A percentile compares a stretch with the other conserved stretches of the same genome.
Conservation (phyloP, 2,797 vertebrate species). For the Enteromius thamalakanensis region DNA sequence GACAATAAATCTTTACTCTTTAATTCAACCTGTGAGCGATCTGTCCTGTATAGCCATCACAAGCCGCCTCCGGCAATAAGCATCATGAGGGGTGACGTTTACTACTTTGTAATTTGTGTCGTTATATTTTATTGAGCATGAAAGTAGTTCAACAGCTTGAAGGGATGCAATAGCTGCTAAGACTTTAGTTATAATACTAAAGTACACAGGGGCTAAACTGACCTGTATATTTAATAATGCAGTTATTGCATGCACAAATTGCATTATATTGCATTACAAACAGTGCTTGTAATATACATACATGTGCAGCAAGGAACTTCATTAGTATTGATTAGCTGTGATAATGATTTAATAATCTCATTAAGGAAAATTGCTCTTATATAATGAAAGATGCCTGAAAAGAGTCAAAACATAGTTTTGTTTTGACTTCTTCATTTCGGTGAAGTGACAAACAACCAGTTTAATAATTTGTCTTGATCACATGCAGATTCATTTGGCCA, state of each 20-base stretch:
- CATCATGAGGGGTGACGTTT: conserved; percentile 23
- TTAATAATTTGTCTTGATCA: background rate
- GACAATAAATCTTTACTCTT: conserved; percentile 52
- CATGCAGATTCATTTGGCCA: background rate
- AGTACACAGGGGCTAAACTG: background rate
- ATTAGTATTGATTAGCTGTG: conserved; percentile 16
- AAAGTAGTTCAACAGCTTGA: background rate
- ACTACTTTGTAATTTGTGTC: conserved; percentile 5
- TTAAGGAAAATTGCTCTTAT: conserved; percentile 13
- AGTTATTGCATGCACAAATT: background rate
- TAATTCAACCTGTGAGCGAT: conserved; percentile 58
- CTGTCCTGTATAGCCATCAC: conserved; percentile 36
- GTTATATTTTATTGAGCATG: background rate
- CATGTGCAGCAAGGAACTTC: background rate
- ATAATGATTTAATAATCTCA: background rate
- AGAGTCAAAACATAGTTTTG: conserved; percentile 22
- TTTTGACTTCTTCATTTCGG: conserved; percentile 26
- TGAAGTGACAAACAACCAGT: background rate
- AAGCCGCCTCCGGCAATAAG: conserved; percentile 44
- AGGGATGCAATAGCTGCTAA: background rate
- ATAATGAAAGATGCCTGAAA: background rate
- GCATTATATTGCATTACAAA: background rate
- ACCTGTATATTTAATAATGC: background rate
- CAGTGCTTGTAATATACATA: background rate
- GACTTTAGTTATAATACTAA: background rate